Percentiles rank a stretch among this genome's conserved stretches.
Conservation (phyloP, 2,797 vertebrate genomes). For the Pseudochromis fuscus region DNA sequence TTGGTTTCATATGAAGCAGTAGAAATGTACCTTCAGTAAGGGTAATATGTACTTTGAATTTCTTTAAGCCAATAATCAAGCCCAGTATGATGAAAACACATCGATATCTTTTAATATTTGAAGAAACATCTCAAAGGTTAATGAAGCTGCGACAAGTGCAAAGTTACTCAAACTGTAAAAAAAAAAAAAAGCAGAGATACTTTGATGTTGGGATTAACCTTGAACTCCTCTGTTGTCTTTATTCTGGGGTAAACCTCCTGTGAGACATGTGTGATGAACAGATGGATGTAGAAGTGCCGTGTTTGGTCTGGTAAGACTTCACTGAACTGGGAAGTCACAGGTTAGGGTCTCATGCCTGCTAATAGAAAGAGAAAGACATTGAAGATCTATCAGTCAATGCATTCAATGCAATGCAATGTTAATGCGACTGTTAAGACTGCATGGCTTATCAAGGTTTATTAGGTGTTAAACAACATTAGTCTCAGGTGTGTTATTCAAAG, state of each 20-base stretch:
- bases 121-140: neutral
- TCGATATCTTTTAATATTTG: neutral
- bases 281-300: constrained; percentile 86
- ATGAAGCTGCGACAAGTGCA: constrained; percentile 65
- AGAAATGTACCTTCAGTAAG: constrained; percentile 16
- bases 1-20: constrained; percentile 6
- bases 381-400: constrained; percentile 11
- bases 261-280: constrained; percentile 68
- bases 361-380: constrained; percentile 55
- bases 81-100: constrained; percentile 14
- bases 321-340: constrained; percentile 36
- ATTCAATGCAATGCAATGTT: neutral
- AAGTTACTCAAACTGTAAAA: constrained; percentile 75
- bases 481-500: constrained; percentile 34
- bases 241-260: constrained; percentile 18
- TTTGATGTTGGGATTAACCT: constrained; percentile 67
- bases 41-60: constrained; percentile 5
- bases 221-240: constrained; percentile 11
- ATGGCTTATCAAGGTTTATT: constrained; percentile 38
- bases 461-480: constrained; percentile 25
- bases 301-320: constrained; percentile 79
- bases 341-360: constrained; percentile 87
- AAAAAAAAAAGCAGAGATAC: constrained; percentile 74
- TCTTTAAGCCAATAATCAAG: neutral
- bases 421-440: neutral